Conservation (phyloP, 2,113 vertebrate species). For the Cheirogaleus medius region DNA sequence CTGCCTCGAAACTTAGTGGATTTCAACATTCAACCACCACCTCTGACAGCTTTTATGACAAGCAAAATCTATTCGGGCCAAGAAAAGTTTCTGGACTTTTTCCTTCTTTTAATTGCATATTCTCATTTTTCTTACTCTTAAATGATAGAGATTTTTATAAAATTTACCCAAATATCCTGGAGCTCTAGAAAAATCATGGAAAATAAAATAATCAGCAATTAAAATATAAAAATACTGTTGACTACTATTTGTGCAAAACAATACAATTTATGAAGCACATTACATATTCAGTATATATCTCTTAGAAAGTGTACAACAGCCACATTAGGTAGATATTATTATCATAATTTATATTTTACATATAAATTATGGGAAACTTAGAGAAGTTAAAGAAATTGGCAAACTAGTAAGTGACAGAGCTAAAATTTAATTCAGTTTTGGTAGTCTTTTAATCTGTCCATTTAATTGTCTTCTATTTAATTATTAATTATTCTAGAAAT, state of each 20-base stretch:
- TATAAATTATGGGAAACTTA: background rate
- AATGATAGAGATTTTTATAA: background rate
- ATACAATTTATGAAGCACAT: background rate
- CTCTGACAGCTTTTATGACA: constrained; percentile 41
- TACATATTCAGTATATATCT: background rate
- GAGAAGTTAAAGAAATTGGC: background rate
- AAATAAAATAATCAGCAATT: background rate
- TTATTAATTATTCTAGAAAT: background rate
- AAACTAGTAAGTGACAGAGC: background rate
- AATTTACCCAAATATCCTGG: background rate
- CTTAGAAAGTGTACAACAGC: background rate
- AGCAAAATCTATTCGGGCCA: background rate
- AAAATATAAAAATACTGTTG: background rate
- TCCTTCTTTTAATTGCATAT: background rate
- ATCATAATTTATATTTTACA: background rate
- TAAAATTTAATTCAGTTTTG: background rate
- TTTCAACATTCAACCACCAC: constrained; percentile 40
- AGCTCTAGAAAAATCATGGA: background rate
- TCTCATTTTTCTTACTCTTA: background rate
- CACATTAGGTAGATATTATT: background rate
- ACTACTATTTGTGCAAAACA: background rate
- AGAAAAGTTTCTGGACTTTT: constrained; percentile 33
- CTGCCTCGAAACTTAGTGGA: background rate
- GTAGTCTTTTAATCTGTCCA: background rate
- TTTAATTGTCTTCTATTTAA: background rate